phyloP scores from a whole-genome alignment of 2,888 invertebrate genomes.

The Drosophila meridionalis region DNA sequence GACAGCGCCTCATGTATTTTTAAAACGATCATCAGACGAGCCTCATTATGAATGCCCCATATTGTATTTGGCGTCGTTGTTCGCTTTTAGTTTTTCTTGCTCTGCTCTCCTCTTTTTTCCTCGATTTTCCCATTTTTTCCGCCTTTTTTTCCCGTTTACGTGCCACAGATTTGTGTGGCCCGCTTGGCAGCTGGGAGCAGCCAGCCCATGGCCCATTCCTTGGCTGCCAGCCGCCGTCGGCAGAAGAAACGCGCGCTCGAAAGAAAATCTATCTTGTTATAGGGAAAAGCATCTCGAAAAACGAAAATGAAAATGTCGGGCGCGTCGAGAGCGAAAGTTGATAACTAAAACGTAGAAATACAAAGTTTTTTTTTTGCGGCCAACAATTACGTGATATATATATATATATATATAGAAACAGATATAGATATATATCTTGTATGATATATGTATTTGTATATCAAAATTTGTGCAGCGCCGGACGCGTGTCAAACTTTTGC shows the following conservation, averaged over 20 bases:
- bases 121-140: conserved; percentile 3
- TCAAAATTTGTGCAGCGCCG: conserved; percentile 49
- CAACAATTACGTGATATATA: conserved; percentile 34
- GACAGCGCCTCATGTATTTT: conserved; percentile 48
- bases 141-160: conserved; percentile 5
- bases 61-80: conserved; percentile 16
- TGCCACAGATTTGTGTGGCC: conserved; percentile 53
- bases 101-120: conserved; percentile 5
- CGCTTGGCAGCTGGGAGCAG: conserved; percentile 68
- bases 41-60: conserved; percentile 57
- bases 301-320: conserved; percentile 16
- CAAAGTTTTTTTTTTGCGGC: conserved; percentile 12
- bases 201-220: conserved; percentile 70
- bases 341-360: conserved; percentile 43
- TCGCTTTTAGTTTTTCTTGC: conserved; percentile 36
- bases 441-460: conserved; percentile 31
- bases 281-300: conserved; percentile 3
- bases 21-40: conserved; percentile 64
- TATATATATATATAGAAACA: conserved; percentile 2
- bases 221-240: conserved; percentile 65
- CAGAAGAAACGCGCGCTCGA: conserved; percentile 63
- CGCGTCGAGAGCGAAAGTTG: conserved; percentile 41
- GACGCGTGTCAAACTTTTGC: conserved; percentile 56
- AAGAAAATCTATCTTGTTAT: conserved; percentile 7
- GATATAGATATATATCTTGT: conserved; percentile 4